These are phyloP conservation scores for Eurystomus gularis DNA, from an alignment of 2,113 vertebrate species.

Conservation along the genomic window DNA sequence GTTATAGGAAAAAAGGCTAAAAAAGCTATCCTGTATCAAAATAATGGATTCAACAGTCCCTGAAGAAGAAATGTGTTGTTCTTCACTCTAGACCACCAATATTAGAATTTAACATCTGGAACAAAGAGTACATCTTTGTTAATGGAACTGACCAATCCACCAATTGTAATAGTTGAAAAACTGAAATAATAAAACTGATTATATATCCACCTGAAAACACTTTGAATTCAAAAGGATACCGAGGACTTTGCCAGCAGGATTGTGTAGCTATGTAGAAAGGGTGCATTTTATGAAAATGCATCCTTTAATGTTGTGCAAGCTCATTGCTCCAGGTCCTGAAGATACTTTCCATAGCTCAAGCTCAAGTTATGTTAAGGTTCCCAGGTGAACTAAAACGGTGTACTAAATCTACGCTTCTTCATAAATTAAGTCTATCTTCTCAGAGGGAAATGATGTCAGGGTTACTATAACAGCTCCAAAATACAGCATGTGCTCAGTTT, in stretches of 20 bases:
- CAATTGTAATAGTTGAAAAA: neutral
- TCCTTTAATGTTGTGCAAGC: neutral
- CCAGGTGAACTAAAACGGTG: neutral
- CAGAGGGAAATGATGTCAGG: neutral
- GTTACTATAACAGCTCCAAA: neutral
- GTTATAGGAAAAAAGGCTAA: neutral
- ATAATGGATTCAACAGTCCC: neutral
- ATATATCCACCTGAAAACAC: neutral
- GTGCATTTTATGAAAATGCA: neutral
- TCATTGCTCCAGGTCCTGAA: neutral
- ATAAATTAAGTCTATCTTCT: neutral
- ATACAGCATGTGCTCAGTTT: neutral
- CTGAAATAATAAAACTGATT: neutral
- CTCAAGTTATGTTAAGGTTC: neutral
- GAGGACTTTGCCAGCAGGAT: neutral
- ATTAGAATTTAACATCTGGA: slow-evolving; percentile 4
- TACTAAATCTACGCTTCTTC: neutral
- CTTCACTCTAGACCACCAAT: neutral
- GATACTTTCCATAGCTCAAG: neutral
- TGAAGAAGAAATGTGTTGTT: neutral
- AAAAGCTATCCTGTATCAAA: neutral
- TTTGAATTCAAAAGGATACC: neutral
- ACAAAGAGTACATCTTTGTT: neutral
- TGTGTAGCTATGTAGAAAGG: neutral
- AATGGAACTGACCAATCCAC: neutral